phyloP scores from a whole-genome alignment of 2,888 invertebrate species.

The Melinaea menophilus region DNA sequence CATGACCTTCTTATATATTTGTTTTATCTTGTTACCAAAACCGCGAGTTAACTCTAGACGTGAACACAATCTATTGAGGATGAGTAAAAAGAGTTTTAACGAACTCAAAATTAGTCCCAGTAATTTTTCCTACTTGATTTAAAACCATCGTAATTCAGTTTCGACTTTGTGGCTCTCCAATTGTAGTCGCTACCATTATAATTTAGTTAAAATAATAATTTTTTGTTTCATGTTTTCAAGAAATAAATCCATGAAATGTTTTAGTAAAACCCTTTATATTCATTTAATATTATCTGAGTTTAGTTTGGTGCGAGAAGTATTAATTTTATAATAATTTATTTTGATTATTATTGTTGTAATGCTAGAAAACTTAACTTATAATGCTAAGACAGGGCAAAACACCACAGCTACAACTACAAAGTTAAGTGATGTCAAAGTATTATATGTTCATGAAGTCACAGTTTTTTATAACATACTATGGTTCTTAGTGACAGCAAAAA shows the following conservation, averaged over 20 bases:
- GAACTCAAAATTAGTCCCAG: constrained; percentile 65
- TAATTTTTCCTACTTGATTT: constrained; percentile 72
- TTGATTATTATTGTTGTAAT: too few species aligned
- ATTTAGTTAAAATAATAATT: constrained; percentile 30
- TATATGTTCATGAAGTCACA: too few species aligned
- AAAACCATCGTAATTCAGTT: constrained; percentile 63
- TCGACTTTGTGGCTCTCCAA: constrained; percentile 46
- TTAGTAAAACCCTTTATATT: too few species aligned
- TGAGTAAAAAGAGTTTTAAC: constrained; percentile 62
- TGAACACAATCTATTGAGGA: constrained; percentile 73
- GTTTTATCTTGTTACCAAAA: constrained; percentile 17
- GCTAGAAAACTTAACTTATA: too few species aligned
- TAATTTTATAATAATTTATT: too few species aligned
- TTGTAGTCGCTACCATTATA: constrained; percentile 34
- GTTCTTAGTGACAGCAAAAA: too few species aligned
- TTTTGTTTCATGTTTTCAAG: background rate
- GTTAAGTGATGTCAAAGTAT: too few species aligned
- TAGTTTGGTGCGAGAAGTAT: constrained; percentile 3
- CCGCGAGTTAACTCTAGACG: constrained; percentile 47
- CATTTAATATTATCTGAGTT: constrained; percentile 9
- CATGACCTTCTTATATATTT: background rate
- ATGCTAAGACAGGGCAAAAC: too few species aligned
- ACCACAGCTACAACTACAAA: too few species aligned
- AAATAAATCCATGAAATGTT: background rate
- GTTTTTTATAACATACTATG: too few species aligned